Percentiles rank a stretch among this genome's conserved stretches.
Evolutionary conservation across 2,797 vertebrate species (phyloP).

Genomic region (Acanthopagrus latus): DNA sequence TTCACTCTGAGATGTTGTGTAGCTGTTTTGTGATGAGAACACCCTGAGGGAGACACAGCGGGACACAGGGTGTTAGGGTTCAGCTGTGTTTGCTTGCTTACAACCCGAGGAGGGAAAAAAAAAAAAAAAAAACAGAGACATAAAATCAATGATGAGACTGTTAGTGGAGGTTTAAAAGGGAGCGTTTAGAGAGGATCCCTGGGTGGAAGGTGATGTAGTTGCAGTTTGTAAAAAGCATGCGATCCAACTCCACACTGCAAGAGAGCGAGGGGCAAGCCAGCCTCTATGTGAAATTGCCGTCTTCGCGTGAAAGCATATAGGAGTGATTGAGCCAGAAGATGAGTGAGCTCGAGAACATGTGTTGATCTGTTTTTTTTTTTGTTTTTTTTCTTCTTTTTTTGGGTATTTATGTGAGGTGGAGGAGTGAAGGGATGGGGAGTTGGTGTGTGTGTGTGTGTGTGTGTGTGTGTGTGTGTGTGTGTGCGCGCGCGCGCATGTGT

Average conservation of each 20-base stretch:
- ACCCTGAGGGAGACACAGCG: slow-evolving; percentile 83
- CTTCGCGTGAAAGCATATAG: slow-evolving; percentile 58
- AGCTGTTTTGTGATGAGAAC: slow-evolving; percentile 82
- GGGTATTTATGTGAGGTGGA: slow-evolving; percentile 64
- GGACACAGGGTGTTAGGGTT: slow-evolving; percentile 85
- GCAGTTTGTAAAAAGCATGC: slow-evolving; percentile 82
- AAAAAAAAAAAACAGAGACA: slow-evolving; percentile 78
- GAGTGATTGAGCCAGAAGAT: slow-evolving; percentile 65
- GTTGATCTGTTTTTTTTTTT: slow-evolving; percentile 66
- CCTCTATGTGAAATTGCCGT: slow-evolving; percentile 51
- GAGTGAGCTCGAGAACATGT: slow-evolving; percentile 65
- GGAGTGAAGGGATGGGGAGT: slow-evolving; percentile 38
- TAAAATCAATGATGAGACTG: slow-evolving; percentile 89
- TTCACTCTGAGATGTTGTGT: slow-evolving; percentile 81
- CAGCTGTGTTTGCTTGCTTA: slow-evolving; percentile 84
- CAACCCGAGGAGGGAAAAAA: slow-evolving; percentile 71
- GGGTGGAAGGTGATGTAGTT: slow-evolving; percentile 85
- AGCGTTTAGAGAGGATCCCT: slow-evolving; percentile 85
- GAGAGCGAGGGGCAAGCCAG: slow-evolving; percentile 71
- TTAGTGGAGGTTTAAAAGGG: slow-evolving; percentile 87
- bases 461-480: background rate
- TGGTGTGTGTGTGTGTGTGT: slow-evolving; percentile 17
- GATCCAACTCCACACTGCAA: slow-evolving; percentile 77
- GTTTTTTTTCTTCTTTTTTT: slow-evolving; percentile 40
- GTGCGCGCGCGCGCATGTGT: background rate